Conservation (phyloP, 2,888 invertebrate genomes). For the Catocala sponsa region DNA sequence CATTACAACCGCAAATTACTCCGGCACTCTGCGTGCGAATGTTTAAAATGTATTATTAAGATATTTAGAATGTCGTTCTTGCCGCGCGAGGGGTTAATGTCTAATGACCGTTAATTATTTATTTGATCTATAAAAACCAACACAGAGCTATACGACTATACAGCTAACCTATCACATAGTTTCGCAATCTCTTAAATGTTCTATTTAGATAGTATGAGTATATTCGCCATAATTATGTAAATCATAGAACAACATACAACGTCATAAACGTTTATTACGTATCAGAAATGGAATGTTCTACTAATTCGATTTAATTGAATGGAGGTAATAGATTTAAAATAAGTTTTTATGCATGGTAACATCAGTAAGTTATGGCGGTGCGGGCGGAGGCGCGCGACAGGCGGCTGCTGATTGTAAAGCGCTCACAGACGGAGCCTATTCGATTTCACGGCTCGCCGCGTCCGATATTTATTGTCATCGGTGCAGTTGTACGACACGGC, state of each 20-base stretch:
- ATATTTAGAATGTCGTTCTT: constrained; percentile 65
- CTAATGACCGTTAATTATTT: constrained; percentile 70
- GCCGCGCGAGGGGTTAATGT: constrained; percentile 63
- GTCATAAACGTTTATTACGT: too few relatives aligned
- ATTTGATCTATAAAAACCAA: constrained; percentile 1
- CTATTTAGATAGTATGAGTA: too few relatives aligned
- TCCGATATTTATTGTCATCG: constrained; percentile 88
- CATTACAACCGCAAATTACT: constrained; percentile 84
- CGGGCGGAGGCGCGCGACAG: constrained; percentile 70
- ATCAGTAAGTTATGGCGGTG: constrained; percentile 78
- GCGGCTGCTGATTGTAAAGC: constrained; percentile 87
- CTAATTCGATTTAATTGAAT: constrained; percentile 35
- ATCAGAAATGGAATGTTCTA: not conserved
- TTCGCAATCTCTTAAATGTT: too few relatives aligned
- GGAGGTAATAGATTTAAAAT: constrained; percentile 56
- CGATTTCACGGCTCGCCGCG: constrained; percentile 88
- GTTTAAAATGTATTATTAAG: constrained; percentile 83
- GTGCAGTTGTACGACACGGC: constrained; percentile 86
- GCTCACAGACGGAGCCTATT: constrained; percentile 88
- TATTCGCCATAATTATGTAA: too few relatives aligned
- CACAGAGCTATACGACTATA: too few relatives aligned
- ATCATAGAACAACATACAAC: too few relatives aligned
- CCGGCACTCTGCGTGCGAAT: constrained; percentile 79
- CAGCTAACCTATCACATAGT: too few relatives aligned
- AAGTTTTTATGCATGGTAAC: constrained; percentile 77